These are phyloP conservation scores for Archilochus colubris DNA, from an alignment of 2,113 vertebrate species.

Conservation along the genomic window DNA sequence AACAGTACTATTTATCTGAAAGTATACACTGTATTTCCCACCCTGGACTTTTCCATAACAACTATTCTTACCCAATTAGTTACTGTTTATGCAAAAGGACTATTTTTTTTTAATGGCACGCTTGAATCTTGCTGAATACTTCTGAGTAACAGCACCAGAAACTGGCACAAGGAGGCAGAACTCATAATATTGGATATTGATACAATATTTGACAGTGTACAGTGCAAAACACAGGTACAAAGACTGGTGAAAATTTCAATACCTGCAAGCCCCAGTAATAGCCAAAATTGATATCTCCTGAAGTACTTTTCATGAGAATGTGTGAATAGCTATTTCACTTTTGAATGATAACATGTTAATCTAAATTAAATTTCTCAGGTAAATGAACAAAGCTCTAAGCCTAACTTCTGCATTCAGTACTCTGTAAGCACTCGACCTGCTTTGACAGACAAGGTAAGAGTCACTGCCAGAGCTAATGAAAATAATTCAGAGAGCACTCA, in stretches of 20 bases:
- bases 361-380: background rate
- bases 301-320: background rate
- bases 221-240: background rate
- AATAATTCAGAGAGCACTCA: background rate
- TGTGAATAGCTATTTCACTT: background rate
- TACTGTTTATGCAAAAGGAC: background rate
- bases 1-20: background rate
- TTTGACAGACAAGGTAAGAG: background rate
- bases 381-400: background rate
- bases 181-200: background rate
- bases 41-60: background rate
- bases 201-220: background rate
- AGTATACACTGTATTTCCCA: background rate
- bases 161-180: background rate
- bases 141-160: background rate
- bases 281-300: background rate
- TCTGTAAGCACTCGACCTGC: background rate
- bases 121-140: background rate
- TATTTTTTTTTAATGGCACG: background rate
- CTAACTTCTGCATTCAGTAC: background rate
- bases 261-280: background rate
- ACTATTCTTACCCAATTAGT: background rate
- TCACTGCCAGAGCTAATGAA: background rate
- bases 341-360: background rate
- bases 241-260: background rate